These are phyloP conservation scores for Narcine bancroftii DNA, from an alignment of 2,113 vertebrate genomes.

Conservation along the genomic window DNA sequence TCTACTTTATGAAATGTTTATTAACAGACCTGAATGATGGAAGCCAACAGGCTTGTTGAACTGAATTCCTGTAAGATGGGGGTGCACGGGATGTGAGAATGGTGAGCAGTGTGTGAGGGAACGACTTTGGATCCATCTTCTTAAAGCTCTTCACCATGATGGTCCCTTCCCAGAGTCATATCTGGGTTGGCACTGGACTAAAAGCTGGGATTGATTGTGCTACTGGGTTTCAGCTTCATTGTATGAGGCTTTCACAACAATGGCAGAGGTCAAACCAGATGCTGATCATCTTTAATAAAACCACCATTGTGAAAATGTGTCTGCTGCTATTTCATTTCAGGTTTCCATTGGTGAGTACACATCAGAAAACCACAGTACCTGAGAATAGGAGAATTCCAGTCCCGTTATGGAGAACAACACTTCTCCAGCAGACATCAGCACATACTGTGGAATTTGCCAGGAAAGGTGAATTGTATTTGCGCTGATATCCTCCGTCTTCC, in stretches of 20 bases:
- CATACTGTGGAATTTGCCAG: conserved; percentile 90
- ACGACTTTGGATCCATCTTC: neutral
- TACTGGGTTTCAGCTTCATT: too few species aligned
- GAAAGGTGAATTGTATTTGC: conserved; percentile 74
- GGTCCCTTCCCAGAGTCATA: neutral
- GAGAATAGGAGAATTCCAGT: conserved; percentile 95
- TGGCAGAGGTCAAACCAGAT: neutral
- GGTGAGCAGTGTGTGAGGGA: too few species aligned
- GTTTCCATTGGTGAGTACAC: neutral
- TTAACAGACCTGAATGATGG: neutral
- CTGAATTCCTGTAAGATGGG: neutral
- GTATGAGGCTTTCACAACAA: neutral
- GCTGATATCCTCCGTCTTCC: conserved; percentile 66
- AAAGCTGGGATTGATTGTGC: neutral
- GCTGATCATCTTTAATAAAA: neutral
- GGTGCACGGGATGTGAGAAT: too few species aligned
- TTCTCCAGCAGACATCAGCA: conserved; percentile 76
- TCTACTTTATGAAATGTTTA: too few species aligned
- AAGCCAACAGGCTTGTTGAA: neutral
- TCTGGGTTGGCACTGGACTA: neutral
- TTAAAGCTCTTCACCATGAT: neutral
- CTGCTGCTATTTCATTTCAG: neutral
- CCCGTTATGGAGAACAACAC: conserved; percentile 96
- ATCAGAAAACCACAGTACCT: conserved; percentile 56
- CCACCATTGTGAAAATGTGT: neutral